phyloP scores from a whole-genome alignment of 2,113 vertebrate genomes.

The Heterotis niloticus region DNA sequence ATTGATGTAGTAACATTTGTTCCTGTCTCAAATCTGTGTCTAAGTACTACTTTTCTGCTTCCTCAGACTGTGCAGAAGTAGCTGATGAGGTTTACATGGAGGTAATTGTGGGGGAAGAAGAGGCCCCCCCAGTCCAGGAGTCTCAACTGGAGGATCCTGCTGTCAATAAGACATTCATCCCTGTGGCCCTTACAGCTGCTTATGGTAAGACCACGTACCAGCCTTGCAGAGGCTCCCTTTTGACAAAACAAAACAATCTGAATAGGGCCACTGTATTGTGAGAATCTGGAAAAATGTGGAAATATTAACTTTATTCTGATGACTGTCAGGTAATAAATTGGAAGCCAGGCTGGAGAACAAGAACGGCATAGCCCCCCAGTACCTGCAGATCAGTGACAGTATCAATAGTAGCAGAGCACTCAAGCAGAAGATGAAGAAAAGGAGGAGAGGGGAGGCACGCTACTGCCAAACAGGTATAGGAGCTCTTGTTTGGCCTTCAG shows the following conservation, averaged over 20 bases:
- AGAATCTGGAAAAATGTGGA: too few relatives aligned
- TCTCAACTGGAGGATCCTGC: constrained; percentile 68
- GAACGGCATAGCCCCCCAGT: constrained; percentile 80
- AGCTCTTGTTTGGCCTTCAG: background rate
- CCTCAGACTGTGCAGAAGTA: constrained; percentile 77
- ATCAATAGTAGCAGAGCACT: constrained; percentile 80
- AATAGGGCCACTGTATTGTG: background rate
- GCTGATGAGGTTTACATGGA: constrained; percentile 86
- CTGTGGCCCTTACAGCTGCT: constrained; percentile 79
- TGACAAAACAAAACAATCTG: background rate
- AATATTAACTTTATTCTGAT: constrained; percentile 48
- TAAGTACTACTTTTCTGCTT: background rate
- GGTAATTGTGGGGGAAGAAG: constrained; percentile 78
- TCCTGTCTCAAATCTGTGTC: background rate
- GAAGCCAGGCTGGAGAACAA: constrained; percentile 83
- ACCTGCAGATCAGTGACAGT: constrained; percentile 89
- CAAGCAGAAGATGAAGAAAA: constrained; percentile 90
- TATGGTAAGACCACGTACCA: constrained; percentile 62
- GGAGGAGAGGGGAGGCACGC: constrained; percentile 86
- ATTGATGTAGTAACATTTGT: background rate
- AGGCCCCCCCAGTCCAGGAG: constrained; percentile 66
- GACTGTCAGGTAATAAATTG: constrained; percentile 76
- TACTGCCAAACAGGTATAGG: constrained; percentile 92
- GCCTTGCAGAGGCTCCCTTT: background rate
- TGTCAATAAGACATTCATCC: constrained; percentile 77